These are phyloP conservation scores for Enteromius argenteus DNA, from an alignment of 2,797 vertebrate species.

Conservation along the genomic window DNA sequence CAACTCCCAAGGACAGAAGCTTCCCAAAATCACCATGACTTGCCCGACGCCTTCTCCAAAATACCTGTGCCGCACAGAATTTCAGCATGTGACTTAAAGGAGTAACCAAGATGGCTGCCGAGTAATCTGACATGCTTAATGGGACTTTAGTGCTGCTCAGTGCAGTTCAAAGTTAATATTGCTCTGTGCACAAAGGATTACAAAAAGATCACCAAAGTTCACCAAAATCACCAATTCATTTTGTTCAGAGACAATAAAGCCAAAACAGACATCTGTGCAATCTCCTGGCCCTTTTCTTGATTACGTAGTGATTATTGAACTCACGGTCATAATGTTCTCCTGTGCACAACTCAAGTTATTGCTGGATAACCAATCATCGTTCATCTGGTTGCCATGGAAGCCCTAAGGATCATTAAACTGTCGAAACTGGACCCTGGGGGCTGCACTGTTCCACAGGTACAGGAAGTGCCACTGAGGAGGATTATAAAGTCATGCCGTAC, in stretches of 20 bases:
- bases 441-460: constrained; percentile 30
- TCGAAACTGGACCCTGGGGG: constrained; percentile 34
- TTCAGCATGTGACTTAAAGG: constrained; percentile 44
- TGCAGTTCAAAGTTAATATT: not conserved
- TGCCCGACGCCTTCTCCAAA: constrained; percentile 65
- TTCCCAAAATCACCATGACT: constrained; percentile 67
- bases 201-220: not conserved
- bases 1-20: constrained; percentile 45
- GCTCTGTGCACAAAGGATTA: not conserved
- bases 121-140: not conserved
- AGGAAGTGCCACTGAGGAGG: constrained; percentile 13
- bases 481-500: constrained; percentile 30
- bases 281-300: constrained; percentile 3
- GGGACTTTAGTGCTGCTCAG: not conserved
- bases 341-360: constrained; percentile 16
- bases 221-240: constrained; percentile 10
- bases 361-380: constrained; percentile 14
- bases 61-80: constrained; percentile 30
- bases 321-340: not conserved
- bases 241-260: constrained; percentile 13
- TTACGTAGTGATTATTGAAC: constrained; percentile 4
- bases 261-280: not conserved
- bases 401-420: constrained; percentile 38
- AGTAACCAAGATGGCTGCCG: not conserved
- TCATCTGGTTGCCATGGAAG: constrained; percentile 26